phyloP scores from a whole-genome alignment of 2,113 vertebrate genomes.

The Atrichornis clamosus region DNA sequence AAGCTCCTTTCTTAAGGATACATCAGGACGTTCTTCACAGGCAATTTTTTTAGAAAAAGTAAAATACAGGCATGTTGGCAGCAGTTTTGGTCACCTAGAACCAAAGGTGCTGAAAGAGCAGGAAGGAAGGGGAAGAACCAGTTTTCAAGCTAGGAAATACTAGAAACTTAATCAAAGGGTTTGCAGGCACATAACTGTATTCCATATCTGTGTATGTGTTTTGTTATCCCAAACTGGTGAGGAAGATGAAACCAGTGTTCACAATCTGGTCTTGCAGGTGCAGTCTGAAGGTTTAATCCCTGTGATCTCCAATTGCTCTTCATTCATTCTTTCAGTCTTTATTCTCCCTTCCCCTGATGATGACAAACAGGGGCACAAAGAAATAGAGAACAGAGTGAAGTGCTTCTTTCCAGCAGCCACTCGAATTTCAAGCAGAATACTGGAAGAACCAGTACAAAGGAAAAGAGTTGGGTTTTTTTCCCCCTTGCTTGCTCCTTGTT shows the following conservation, averaged over 20 bases:
- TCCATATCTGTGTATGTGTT: not conserved
- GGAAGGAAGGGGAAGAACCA: not conserved
- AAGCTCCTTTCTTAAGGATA: not conserved
- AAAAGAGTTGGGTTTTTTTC: not conserved
- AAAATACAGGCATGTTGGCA: not conserved
- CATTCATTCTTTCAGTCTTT: slow-evolving; percentile 28
- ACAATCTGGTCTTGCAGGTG: slow-evolving; percentile 52
- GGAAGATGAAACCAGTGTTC: slow-evolving; percentile 66
- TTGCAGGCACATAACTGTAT: not conserved
- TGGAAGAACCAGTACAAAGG: slow-evolving; percentile 3
- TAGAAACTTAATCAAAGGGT: not conserved
- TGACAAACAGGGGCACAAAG: slow-evolving; percentile 59
- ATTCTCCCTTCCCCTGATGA: slow-evolving; percentile 21
- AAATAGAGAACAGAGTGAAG: slow-evolving; percentile 41
- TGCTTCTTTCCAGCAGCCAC: slow-evolving; percentile 50
- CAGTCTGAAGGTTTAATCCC: slow-evolving; percentile 13
- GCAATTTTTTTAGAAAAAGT: not conserved
- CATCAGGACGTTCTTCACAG: not conserved
- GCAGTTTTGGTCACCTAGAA: not conserved
- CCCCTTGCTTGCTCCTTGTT: not conserved
- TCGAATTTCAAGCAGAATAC: slow-evolving; percentile 57
- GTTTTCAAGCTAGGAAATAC: not conserved
- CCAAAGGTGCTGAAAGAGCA: not conserved
- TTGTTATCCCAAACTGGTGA: slow-evolving; percentile 35
- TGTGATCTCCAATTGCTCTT: slow-evolving; percentile 51